These are phyloP conservation scores for Engystomops pustulosus DNA, from an alignment of 2,113 vertebrate genomes.

Conservation along the genomic window DNA sequence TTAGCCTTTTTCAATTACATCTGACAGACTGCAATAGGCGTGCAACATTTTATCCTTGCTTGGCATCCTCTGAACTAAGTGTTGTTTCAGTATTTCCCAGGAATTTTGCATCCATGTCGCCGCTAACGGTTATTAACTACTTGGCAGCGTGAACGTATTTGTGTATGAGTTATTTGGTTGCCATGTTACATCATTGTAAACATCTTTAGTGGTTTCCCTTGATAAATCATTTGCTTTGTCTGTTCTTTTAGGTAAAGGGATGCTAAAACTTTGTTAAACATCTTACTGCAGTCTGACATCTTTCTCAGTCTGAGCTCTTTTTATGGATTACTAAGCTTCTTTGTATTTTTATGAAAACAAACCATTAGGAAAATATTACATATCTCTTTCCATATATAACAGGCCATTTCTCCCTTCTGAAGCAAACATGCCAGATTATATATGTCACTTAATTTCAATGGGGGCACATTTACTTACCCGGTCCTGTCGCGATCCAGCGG, in stretches of 20 bases:
- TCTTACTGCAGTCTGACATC: constrained; percentile 9
- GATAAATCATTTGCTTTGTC: constrained; percentile 39
- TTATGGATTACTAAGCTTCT: background rate
- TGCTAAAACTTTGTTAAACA: constrained; percentile 13
- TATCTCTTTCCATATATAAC: background rate
- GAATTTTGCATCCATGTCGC: constrained; percentile 28
- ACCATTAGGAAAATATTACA: background rate
- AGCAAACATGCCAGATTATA: too few species aligned
- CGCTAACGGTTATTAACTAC: constrained; percentile 4
- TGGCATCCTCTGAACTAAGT: background rate
- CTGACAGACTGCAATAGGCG: background rate
- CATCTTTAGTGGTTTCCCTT: constrained; percentile 38
- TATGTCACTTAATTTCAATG: background rate
- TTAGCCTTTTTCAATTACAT: background rate
- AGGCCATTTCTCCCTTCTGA: too few species aligned
- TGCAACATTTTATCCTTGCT: background rate
- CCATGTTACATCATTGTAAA: constrained; percentile 43
- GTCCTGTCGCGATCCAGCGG: too few species aligned
- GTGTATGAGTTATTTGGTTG: constrained; percentile 40
- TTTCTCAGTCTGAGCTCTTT: background rate
- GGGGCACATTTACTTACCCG: too few species aligned
- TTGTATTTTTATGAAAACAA: background rate
- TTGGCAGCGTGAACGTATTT: constrained; percentile 43
- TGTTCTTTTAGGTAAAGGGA: constrained; percentile 19
- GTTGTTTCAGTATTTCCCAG: constrained; percentile 27